A percentile compares a stretch with the other conserved stretches of the same genome.
Conservation (phyloP, 2,797 vertebrate genomes). For the Coregonus ussuriensis region DNA sequence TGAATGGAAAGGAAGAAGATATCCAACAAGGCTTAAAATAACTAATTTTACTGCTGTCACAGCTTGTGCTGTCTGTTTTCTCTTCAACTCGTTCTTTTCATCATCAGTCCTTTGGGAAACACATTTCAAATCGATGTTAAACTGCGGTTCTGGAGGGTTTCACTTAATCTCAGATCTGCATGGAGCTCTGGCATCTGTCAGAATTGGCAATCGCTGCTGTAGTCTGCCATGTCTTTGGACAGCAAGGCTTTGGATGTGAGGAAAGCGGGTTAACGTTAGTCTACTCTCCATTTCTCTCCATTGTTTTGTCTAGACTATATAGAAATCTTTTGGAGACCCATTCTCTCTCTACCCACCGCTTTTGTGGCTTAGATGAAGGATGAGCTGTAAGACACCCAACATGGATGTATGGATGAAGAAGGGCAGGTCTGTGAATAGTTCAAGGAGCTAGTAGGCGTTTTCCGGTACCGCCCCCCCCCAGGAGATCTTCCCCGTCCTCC, state of each 20-base stretch:
- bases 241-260: slow-evolving; percentile 44
- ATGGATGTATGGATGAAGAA: slow-evolving; percentile 41
- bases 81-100: slow-evolving; percentile 48
- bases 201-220: slow-evolving; percentile 14
- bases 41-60: slow-evolving; percentile 35
- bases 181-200: slow-evolving; percentile 43
- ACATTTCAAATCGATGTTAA: slow-evolving; percentile 28
- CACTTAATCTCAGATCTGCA: slow-evolving; percentile 35
- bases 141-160: slow-evolving; percentile 54
- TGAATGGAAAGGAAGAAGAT: background rate
- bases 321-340: slow-evolving; percentile 15
- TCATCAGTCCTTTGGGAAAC: slow-evolving; percentile 27
- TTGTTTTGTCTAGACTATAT: slow-evolving; percentile 39
- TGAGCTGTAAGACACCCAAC: slow-evolving; percentile 20
- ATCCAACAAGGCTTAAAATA: slow-evolving; percentile 11
- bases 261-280: slow-evolving; percentile 32
- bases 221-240: slow-evolving; percentile 43
- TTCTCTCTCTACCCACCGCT: slow-evolving; percentile 15
- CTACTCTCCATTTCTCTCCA: slow-evolving; percentile 44
- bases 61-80: slow-evolving; percentile 20
- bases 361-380: slow-evolving; percentile 24
- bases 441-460: slow-evolving; percentile 4
- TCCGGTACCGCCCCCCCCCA: background rate
- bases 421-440: slow-evolving; percentile 16
- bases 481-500: slow-evolving; percentile 23